These are phyloP conservation scores for Neoaliturus tenellus DNA, from an alignment of 2,888 invertebrate genomes.

Conservation along the genomic window DNA sequence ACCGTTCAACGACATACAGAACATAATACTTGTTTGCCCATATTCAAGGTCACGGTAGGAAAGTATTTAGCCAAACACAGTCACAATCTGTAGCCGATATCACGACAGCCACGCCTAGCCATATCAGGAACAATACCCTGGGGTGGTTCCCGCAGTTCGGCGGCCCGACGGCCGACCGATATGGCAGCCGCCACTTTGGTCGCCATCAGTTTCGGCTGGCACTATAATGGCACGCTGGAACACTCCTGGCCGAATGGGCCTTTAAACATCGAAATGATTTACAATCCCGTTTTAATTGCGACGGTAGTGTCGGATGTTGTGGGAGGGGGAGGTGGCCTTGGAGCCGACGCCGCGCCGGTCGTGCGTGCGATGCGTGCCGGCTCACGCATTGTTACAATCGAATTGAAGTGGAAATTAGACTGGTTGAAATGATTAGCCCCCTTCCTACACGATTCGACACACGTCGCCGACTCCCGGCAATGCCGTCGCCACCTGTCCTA, in stretches of 20 bases:
- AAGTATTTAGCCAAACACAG: too few relatives aligned
- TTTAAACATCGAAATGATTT: conserved; percentile 29
- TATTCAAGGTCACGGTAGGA: too few relatives aligned
- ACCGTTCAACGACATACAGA: too few relatives aligned
- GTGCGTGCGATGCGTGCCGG: conserved; percentile 34
- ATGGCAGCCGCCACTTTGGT: not conserved
- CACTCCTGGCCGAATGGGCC: not conserved
- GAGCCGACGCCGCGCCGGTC: not conserved
- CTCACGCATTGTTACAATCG: conserved; percentile 36
- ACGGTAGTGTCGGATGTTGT: not conserved
- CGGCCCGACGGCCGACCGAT: not conserved
- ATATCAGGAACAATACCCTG: conserved; percentile 3
- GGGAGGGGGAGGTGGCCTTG: not conserved
- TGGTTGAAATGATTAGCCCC: conserved; percentile 39
- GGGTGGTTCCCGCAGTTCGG: not conserved
- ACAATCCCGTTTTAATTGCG: conserved; percentile 34
- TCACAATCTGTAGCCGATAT: not conserved
- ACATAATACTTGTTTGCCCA: too few relatives aligned
- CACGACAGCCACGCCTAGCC: not conserved
- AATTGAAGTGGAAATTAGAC: conserved; percentile 37
- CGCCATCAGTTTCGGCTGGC: conserved; percentile 32
- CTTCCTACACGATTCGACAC: conserved; percentile 18
- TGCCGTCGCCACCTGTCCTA: not conserved
- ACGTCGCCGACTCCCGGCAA: conserved; percentile 1
- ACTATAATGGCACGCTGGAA: conserved; percentile 4